These are phyloP conservation scores for Machimus atricapillus DNA, from an alignment of 2,888 invertebrate genomes.

Conservation along the genomic window DNA sequence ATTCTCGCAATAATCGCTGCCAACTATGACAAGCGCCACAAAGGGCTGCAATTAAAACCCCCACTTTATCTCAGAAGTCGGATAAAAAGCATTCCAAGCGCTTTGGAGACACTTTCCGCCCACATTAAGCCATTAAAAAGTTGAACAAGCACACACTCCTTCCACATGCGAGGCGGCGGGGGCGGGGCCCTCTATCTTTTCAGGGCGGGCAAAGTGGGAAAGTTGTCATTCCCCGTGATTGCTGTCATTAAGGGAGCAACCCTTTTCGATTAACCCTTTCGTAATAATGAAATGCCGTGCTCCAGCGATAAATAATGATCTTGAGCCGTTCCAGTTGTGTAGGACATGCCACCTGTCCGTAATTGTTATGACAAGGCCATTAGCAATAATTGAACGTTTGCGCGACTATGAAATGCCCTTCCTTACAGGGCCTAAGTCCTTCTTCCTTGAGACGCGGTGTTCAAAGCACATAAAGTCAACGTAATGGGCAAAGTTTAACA, in stretches of 20 bases:
- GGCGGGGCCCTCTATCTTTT: not conserved
- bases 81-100: not conserved
- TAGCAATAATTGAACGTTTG: slow-evolving; percentile 46
- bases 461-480: not conserved
- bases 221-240: slow-evolving; percentile 14
- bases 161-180: not conserved
- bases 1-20: not conserved
- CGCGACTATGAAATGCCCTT: slow-evolving; percentile 39
- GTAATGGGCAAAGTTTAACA: slow-evolving; percentile 25
- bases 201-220: not conserved
- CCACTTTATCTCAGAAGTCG: not conserved
- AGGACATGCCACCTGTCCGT: slow-evolving; percentile 34
- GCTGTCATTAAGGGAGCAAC: slow-evolving; percentile 17
- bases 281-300: not conserved
- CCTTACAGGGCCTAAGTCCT: slow-evolving; percentile 40
- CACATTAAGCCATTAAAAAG: not conserved
- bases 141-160: not conserved
- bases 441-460: not conserved
- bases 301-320: slow-evolving; percentile 35
- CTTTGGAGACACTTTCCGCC: not conserved
- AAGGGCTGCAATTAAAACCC: not conserved
- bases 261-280: slow-evolving; percentile 39
- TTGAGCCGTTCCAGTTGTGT: slow-evolving; percentile 19
- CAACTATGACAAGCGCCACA: not conserved
- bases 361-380: slow-evolving; percentile 43